A percentile compares a stretch with the other conserved stretches of the same genome.
Conservation (phyloP, 2,113 vertebrate genomes). For the Hydrochoerus hydrochaeris region DNA sequence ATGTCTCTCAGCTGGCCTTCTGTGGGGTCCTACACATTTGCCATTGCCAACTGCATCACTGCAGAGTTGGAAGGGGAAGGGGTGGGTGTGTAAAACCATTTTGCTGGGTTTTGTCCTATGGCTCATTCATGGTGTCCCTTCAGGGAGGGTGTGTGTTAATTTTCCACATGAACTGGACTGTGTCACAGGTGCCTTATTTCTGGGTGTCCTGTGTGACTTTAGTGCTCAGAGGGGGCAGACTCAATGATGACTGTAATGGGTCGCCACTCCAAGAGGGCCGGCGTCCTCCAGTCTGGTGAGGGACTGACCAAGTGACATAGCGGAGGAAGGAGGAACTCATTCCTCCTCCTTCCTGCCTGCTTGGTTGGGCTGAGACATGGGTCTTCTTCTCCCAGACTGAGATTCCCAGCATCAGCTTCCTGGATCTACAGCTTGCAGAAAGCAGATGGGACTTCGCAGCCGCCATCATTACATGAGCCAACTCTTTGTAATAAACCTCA, state of each 20-base stretch:
- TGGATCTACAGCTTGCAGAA: background rate
- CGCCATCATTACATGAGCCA: background rate
- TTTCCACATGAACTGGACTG: background rate
- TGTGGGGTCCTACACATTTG: background rate
- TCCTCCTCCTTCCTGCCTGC: background rate
- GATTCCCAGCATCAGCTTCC: background rate
- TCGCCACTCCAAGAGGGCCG: background rate
- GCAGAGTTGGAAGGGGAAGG: background rate
- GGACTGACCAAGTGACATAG: background rate
- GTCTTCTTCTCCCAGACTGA: background rate
- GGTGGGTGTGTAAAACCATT: background rate
- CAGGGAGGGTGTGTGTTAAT: background rate
- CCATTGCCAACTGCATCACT: background rate
- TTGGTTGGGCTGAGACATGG: background rate
- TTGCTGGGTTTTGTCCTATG: background rate
- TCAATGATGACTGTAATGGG: background rate
- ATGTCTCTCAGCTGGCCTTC: background rate
- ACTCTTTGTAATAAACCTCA: background rate
- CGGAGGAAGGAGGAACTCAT: background rate
- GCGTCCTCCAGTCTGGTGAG: background rate
- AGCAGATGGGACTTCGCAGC: background rate
- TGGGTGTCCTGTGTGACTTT: too few species aligned
- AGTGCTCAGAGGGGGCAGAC: background rate
- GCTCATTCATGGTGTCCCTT: background rate
- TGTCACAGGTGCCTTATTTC: background rate